These are phyloP conservation scores for Incurvaria masculella DNA, from an alignment of 2,888 invertebrate genomes.

Conservation along the genomic window DNA sequence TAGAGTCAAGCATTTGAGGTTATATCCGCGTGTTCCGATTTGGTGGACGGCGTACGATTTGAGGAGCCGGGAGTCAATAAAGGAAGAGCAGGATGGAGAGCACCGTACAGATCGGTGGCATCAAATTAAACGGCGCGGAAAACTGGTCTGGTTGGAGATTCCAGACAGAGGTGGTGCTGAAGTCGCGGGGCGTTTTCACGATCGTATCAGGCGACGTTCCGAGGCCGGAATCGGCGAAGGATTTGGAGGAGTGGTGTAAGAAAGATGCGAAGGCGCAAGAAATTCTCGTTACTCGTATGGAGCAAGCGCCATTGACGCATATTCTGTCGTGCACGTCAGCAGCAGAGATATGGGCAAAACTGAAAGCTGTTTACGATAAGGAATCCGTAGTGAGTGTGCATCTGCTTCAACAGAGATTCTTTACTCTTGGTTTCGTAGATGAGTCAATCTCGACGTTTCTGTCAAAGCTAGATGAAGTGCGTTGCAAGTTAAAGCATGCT, in stretches of 20 bases:
- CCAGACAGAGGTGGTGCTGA: not conserved
- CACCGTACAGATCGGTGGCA: no score
- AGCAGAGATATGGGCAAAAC: not conserved
- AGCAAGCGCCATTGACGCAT: not conserved
- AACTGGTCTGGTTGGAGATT: not conserved
- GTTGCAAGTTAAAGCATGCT: slow-evolving; percentile 5
- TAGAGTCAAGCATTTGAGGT: no score
- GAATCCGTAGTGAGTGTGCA: slow-evolving; percentile 2
- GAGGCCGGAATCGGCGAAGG: not conserved
- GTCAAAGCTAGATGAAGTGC: slow-evolving; percentile 1
- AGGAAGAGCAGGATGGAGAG: no score
- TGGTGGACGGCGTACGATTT: no score
- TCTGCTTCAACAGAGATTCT: slow-evolving; percentile 2
- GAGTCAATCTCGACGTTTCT: slow-evolving; percentile 4
- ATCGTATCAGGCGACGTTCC: not conserved
- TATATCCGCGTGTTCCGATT: no score
- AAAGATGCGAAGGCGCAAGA: not conserved
- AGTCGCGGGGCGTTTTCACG: not conserved
- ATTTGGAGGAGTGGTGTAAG: not conserved
- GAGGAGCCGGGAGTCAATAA: no score
- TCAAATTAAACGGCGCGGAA: not conserved
- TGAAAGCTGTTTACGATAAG: slow-evolving; percentile 1
- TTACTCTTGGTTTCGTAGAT: not conserved
- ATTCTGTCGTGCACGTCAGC: not conserved
- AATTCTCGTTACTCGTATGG: not conserved